Base-by-base conservation (phyloP, 2,797 vertebrate genomes). In the Mionectes olivaceus region DNA sequence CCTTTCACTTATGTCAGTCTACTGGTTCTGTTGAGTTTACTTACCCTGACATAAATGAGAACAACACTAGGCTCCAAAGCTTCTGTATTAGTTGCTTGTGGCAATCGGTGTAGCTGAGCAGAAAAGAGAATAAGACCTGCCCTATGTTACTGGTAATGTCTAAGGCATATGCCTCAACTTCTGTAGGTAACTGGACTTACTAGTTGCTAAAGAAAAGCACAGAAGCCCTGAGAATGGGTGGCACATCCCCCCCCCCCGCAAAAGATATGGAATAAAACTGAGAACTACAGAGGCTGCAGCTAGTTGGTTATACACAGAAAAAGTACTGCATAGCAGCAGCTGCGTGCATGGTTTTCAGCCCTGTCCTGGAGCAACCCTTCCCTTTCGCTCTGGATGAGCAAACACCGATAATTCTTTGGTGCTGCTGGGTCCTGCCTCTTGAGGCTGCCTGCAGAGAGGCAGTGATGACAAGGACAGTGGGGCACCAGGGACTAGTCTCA, bases 401-500 rank as follows among this genome's bases (percentile, higher is more conserved):
- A 53, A 43, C 24, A 41, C 33, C 49, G 71, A 44, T 83, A 75
- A 61, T 86, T 91, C 80, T 61, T 85, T 75, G 73, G 55, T 27
- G 32, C 50, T 11, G 5, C 55, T 83, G 63, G 67, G 67, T 49
- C 63, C 53, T 56, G 52, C 52, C 77, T 94, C 74, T 71, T 2
- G 27, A 93, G 79, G 56, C 83, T 80, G 64, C 65, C 69, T 91
- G 52, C 87, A 88, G 69, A 82, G 84, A 89, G 41, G n/a, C 28
- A 39, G 44, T 53, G 91, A 67, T 77, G 86, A 88, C 73, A 83
- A 68, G 71, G 93, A 87, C 89, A 90, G 52, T 87, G 60, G 28
- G 64, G 30, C 81, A 87, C 70, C 23, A 53, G 87, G 68, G 78
- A 74, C 80, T 44, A 63, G 41, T 81, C 46, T 93, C 60, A 80